These are phyloP conservation scores for Platycnemis pennipes DNA, from an alignment of 2,888 invertebrate genomes.

Conservation along the genomic window DNA sequence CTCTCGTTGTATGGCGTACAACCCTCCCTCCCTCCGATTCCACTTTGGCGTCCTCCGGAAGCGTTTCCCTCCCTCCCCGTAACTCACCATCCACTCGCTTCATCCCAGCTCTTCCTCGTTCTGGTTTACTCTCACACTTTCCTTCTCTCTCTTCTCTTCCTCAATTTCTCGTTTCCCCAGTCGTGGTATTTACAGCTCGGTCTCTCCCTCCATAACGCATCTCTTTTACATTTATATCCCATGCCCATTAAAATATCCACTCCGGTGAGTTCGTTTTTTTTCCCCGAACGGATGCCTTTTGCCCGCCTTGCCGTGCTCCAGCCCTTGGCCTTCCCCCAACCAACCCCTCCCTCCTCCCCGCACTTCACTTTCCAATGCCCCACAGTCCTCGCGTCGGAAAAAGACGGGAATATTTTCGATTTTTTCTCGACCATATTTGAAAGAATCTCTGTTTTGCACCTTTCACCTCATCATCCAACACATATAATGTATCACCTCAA, in stretches of 20 bases:
- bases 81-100: background rate
- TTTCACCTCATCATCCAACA: no score
- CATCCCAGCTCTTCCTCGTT: background rate
- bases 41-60: background rate
- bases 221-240: background rate
- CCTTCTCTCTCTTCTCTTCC: background rate
- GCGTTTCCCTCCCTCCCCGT: background rate
- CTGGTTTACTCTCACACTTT: background rate
- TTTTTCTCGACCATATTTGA: no score
- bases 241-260: slow-evolving; percentile 19
- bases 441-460: no score
- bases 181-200: background rate
- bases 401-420: no score
- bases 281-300: background rate
- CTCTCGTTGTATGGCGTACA: slow-evolving; percentile 25
- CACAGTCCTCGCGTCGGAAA: background rate
- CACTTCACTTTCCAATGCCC: background rate
- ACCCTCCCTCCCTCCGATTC: background rate
- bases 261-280: background rate
- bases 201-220: background rate
- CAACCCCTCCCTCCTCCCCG: background rate
- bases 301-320: background rate
- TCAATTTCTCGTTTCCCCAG: background rate
- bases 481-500: no score
- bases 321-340: background rate